A percentile compares a stretch with the other conserved stretches of the same genome.
Conservation (phyloP, 92 coral and sea anemone genomes). For the Blastomussa wellsi region DNA sequence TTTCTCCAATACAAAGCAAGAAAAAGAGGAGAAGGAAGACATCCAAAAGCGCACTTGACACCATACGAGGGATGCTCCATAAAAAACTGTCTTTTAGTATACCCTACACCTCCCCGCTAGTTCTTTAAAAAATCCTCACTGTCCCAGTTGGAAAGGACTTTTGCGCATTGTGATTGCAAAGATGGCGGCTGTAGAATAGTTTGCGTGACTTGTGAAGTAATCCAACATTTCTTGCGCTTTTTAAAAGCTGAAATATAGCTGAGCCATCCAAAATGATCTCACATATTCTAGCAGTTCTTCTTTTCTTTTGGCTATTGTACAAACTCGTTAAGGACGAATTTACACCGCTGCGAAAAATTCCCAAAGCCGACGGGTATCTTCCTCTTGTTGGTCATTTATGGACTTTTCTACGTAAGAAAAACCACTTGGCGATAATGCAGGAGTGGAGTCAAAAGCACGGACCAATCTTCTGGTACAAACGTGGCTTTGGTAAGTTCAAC, state of each 20-base stretch:
- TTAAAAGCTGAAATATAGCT: neutral
- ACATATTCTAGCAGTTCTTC: neutral
- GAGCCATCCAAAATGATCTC: conserved; percentile 5
- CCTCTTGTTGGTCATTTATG: conserved; percentile 43
- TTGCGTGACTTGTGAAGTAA: neutral
- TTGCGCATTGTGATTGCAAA: too few relatives aligned
- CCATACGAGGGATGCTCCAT: too few relatives aligned
- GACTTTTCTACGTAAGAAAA: conserved; percentile 35
- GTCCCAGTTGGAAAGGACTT: too few relatives aligned
- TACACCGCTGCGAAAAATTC: conserved; percentile 46
- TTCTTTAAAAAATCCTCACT: too few relatives aligned
- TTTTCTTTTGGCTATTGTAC: conserved; percentile 23
- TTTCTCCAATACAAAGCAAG: too few relatives aligned
- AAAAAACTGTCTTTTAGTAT: too few relatives aligned
- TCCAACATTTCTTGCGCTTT: neutral
- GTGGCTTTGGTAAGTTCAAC: conserved; percentile 42
- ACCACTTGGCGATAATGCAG: conserved; percentile 32
- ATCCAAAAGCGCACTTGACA: too few relatives aligned
- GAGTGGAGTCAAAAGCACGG: conserved; percentile 63
- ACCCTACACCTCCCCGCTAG: too few relatives aligned
- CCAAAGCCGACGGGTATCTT: conserved; percentile 27
- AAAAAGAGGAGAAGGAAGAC: too few relatives aligned
- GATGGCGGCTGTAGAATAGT: neutral
- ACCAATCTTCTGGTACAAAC: conserved; percentile 46
- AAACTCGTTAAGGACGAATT: conserved; percentile 24